These are phyloP conservation scores for Amphimedon queenslandica DNA, from an alignment of 37 sponge, comb jelly and placozoan species.

Conservation along the genomic window DNA sequence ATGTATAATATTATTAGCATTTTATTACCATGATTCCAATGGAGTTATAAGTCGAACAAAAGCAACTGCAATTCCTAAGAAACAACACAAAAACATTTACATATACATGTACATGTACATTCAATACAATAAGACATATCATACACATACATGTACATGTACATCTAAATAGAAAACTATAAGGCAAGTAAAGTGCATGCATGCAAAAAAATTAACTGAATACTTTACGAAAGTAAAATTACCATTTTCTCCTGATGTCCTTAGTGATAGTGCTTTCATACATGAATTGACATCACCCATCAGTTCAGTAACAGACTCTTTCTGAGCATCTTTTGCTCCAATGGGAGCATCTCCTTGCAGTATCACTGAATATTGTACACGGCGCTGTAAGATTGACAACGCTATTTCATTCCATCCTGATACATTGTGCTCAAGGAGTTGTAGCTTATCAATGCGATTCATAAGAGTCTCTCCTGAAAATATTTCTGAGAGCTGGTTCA, in stretches of 20 bases:
- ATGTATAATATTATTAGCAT: background rate
- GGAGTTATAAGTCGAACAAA: slow-evolving; percentile 66
- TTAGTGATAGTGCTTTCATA: slow-evolving; percentile 11
- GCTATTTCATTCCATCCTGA: slow-evolving; percentile 49
- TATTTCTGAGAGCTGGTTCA: slow-evolving; percentile 60
- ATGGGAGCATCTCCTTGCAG: background rate
- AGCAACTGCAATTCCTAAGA: slow-evolving; percentile 59
- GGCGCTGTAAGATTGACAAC: no score
- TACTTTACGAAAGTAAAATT: no score
- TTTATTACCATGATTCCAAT: slow-evolving; percentile 70
- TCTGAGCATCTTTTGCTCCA: background rate
- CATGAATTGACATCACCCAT: slow-evolving; percentile 17
- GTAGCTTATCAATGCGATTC: slow-evolving; percentile 58
- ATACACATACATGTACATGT: no score
- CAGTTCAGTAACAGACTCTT: slow-evolving; percentile 28
- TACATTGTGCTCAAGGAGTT: slow-evolving; percentile 30
- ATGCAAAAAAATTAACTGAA: no score
- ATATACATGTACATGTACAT: background rate
- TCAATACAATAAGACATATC: no score
- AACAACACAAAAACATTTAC: background rate
- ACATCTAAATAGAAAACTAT: no score
- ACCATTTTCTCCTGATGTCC: slow-evolving; percentile 89
- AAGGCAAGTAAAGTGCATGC: no score
- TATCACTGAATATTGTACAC: no score
- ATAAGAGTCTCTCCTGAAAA: slow-evolving; percentile 84